These are phyloP conservation scores for Hirtodrosophila histrioides DNA, from an alignment of 2,888 invertebrate species.

Conservation along the genomic window DNA sequence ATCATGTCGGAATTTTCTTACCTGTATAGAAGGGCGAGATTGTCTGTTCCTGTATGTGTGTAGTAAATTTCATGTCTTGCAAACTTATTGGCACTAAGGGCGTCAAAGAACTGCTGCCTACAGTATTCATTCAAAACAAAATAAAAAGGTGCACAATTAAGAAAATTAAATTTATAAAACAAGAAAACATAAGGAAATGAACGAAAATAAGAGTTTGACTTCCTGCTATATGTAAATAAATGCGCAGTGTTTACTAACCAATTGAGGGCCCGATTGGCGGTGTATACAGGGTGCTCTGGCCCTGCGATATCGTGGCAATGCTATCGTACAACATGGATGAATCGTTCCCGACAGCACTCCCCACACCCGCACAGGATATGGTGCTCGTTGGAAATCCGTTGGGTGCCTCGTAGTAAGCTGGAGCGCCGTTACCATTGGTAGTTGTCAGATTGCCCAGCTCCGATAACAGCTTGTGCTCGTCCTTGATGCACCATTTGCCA, in stretches of 20 bases:
- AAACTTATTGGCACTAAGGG: slow-evolving; percentile 90
- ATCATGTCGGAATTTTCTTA: slow-evolving; percentile 81
- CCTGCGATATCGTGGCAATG: slow-evolving; percentile 90
- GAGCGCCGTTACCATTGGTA: slow-evolving; percentile 72
- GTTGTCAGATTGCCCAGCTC: slow-evolving; percentile 89
- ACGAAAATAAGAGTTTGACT: slow-evolving; percentile 3
- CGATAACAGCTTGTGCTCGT: slow-evolving; percentile 94
- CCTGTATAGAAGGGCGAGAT: slow-evolving; percentile 90
- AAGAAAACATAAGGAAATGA: slow-evolving; percentile 25
- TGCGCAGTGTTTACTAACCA: slow-evolving; percentile 85
- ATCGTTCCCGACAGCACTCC: slow-evolving; percentile 82
- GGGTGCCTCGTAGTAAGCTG: slow-evolving; percentile 86
- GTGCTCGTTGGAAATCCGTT: slow-evolving; percentile 76
- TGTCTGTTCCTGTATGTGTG: slow-evolving; percentile 87
- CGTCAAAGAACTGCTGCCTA: slow-evolving; percentile 88
- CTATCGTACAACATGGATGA: slow-evolving; percentile 88
- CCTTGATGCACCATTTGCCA: slow-evolving; percentile 95
- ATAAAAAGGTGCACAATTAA: slow-evolving; percentile 17
- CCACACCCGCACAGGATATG: slow-evolving; percentile 62
- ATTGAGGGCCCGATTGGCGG: slow-evolving; percentile 90
- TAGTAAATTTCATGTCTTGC: slow-evolving; percentile 90
- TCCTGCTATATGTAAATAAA: not conserved
- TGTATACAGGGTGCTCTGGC: slow-evolving; percentile 90
- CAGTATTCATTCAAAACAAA: slow-evolving; percentile 18
- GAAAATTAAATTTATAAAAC: slow-evolving; percentile 24